These are phyloP conservation scores for Xiphorhynchus elegans DNA, from an alignment of 2,113 vertebrate species.

Conservation along the genomic window DNA sequence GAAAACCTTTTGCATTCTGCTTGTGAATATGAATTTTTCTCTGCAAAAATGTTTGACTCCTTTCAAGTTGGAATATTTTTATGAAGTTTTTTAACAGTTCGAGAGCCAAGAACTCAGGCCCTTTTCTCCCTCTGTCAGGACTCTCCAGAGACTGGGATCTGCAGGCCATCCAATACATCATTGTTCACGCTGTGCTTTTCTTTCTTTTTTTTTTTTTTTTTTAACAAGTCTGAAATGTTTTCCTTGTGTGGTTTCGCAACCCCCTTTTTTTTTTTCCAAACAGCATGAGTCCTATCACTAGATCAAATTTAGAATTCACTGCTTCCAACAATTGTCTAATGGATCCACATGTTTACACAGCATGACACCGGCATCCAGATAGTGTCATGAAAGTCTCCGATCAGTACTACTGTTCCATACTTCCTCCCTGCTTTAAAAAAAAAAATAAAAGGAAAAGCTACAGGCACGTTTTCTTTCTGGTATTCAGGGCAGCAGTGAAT, in stretches of 20 bases:
- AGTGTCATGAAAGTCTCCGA: background rate
- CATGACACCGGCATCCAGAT: conserved; percentile 15
- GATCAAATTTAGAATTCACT: conserved; percentile 30
- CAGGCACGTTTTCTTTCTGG: background rate
- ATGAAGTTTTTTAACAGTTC: background rate
- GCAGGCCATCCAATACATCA: background rate
- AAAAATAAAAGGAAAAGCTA: background rate
- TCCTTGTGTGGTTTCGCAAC: background rate
- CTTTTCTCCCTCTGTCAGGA: background rate
- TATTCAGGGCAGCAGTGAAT: background rate
- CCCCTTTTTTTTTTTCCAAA: background rate
- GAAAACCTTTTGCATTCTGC: background rate
- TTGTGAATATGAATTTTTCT: background rate
- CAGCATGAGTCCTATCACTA: conserved; percentile 39
- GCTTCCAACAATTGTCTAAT: conserved; percentile 45
- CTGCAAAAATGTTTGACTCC: background rate
- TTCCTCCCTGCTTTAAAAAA: background rate
- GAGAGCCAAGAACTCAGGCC: background rate
- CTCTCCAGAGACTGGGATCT: background rate
- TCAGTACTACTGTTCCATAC: background rate
- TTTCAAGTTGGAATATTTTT: background rate
- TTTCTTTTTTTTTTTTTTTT: background rate
- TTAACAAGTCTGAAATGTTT: background rate
- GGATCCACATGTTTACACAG: conserved; percentile 48
- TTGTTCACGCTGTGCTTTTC: background rate